These are phyloP conservation scores for Fragum whitleyi DNA, from an alignment of 2,888 invertebrate species.

Conservation along the genomic window DNA sequence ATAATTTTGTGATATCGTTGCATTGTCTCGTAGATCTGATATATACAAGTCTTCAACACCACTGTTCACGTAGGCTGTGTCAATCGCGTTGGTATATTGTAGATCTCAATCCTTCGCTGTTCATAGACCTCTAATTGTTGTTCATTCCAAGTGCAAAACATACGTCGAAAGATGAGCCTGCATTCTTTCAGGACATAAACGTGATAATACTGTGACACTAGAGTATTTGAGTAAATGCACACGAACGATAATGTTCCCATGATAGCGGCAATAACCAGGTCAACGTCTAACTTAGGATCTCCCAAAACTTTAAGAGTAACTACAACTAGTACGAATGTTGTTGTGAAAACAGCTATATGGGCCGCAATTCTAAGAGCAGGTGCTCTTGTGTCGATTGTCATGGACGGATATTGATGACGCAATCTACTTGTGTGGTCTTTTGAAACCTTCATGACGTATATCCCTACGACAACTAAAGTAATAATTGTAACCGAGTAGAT, in stretches of 20 bases:
- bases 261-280: background rate
- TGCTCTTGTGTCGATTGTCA: background rate
- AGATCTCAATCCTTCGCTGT: conserved; percentile 1
- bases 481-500: background rate
- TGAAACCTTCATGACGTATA: background rate
- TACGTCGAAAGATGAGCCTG: background rate
- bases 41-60: too few relatives aligned
- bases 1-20: too few relatives aligned
- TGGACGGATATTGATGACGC: conserved; percentile 4
- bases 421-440: background rate
- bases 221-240: background rate
- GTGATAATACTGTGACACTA: conserved; percentile 1
- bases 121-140: background rate
- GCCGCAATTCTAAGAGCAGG: background rate
- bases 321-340: background rate
- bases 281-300: background rate
- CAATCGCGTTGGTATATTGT: conserved; percentile 8
- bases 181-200: conserved; percentile 3
- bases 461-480: background rate
- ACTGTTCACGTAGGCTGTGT: too few relatives aligned
- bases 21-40: too few relatives aligned
- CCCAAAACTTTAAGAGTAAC: background rate
- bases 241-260: background rate
- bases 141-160: conserved; percentile 3
- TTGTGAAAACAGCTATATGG: background rate